These are phyloP conservation scores for Lichenostomus cassidix DNA, from an alignment of 2,113 vertebrate species.

Conservation along the genomic window DNA sequence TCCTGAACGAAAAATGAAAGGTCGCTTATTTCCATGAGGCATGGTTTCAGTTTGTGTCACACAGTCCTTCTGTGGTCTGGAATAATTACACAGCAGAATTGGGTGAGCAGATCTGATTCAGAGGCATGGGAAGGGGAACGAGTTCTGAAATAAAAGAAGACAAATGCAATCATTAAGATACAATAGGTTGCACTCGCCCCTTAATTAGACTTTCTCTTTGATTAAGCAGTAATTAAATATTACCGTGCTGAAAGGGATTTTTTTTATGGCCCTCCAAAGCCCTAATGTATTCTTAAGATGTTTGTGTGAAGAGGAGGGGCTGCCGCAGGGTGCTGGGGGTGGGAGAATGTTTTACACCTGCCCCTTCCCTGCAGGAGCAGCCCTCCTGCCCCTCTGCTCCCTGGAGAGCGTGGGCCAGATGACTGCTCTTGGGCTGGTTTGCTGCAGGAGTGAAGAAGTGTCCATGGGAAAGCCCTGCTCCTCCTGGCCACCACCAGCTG, in stretches of 20 bases:
- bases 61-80: conserved; percentile 33
- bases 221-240: conserved; percentile 71
- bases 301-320: neutral
- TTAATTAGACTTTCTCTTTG: conserved; percentile 67
- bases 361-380: neutral
- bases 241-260: conserved; percentile 12
- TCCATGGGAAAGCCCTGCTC: neutral
- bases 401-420: accelerated
- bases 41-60: conserved; percentile 49
- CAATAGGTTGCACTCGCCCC: conserved; percentile 56
- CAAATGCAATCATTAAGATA: conserved; percentile 60
- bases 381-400: neutral
- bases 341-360: neutral
- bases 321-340: neutral
- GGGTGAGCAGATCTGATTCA: conserved; percentile 43
- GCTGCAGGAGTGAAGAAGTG: neutral
- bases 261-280: neutral
- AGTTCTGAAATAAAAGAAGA: conserved; percentile 59
- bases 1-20: neutral
- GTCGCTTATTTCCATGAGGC: neutral
- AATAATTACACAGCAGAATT: conserved; percentile 44
- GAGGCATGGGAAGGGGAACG: neutral
- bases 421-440: neutral
- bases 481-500: neutral
- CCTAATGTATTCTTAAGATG: conserved; percentile 2